A percentile compares a stretch with the other conserved stretches of the same genome.
phyloP scores from a whole-genome alignment of 2,888 invertebrate species.

The Oeneis ivallda region DNA sequence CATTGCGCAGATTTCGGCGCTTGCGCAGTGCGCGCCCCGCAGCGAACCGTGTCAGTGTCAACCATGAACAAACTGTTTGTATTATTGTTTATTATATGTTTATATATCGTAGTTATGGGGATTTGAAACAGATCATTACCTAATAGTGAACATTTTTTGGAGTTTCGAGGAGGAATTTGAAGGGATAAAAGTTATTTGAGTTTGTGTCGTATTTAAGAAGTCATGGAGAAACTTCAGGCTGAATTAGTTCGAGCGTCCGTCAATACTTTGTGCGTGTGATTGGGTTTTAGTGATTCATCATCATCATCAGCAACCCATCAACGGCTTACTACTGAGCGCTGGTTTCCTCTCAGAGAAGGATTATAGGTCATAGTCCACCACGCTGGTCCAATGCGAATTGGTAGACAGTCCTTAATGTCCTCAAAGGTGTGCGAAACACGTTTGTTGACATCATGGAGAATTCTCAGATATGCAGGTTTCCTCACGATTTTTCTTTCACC shows the following conservation, averaged over 20 bases:
- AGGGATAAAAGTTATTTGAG: background rate
- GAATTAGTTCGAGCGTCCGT: background rate
- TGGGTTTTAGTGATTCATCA: background rate
- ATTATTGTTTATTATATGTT: slow-evolving; percentile 1
- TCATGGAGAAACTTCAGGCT: background rate
- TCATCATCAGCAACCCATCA: too few species aligned
- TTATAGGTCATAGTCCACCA: too few species aligned
- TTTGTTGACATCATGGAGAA: too few species aligned
- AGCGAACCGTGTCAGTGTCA: slow-evolving; percentile 16
- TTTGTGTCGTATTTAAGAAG: background rate
- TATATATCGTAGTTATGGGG: background rate
- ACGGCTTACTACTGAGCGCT: too few species aligned
- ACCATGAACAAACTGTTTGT: slow-evolving; percentile 27
- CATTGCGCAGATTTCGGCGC: background rate
- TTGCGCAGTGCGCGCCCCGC: slow-evolving; percentile 20
- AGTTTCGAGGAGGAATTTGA: background rate
- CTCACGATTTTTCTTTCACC: too few species aligned
- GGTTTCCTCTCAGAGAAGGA: too few species aligned
- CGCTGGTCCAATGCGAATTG: too few species aligned
- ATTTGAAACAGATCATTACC: too few species aligned
- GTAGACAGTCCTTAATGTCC: too few species aligned
- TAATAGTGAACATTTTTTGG: background rate
- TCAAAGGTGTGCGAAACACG: too few species aligned
- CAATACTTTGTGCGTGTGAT: background rate
- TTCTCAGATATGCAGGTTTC: too few species aligned